Percentiles rank a stretch among this genome's conserved stretches.
Conservation (phyloP, 2,113 vertebrate species). For the Platysternon megacephalum region DNA sequence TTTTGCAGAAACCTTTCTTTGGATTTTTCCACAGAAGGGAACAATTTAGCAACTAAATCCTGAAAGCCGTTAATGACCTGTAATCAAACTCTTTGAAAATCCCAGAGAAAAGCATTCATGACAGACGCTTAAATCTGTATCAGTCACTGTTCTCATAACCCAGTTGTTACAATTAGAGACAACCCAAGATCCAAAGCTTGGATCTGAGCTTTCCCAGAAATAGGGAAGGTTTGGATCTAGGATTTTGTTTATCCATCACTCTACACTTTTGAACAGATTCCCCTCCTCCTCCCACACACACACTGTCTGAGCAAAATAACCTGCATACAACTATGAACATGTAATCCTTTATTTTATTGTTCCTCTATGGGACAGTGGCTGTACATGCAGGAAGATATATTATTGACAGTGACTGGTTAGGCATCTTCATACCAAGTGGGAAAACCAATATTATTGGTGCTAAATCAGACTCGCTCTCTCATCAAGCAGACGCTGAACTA, state of each 20-base stretch:
- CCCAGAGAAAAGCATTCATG: not conserved
- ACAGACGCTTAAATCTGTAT: not conserved
- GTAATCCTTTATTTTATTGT: not conserved
- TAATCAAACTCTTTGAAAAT: not conserved
- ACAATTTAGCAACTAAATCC: not conserved
- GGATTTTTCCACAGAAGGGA: not conserved
- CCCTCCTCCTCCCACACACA: fast-evolving
- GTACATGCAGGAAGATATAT: fast-evolving
- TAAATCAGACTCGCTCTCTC: not conserved
- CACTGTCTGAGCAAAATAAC: not conserved
- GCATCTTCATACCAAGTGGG: not conserved
- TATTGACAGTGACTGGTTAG: not conserved
- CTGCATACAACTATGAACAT: not conserved
- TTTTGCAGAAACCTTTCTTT: not conserved
- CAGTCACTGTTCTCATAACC: not conserved
- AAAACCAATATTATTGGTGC: not conserved
- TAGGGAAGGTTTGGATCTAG: not conserved
- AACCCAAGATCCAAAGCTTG: not conserved
- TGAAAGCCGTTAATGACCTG: not conserved
- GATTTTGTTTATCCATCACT: not conserved
- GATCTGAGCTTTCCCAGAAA: not conserved
- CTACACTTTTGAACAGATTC: not conserved
- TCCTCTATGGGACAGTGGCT: not conserved
- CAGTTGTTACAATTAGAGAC: not conserved
- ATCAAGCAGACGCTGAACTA: not conserved